Evolutionary conservation across 2,113 vertebrate species (phyloP), one percentile per base, ranked within the genome.

Genomic region (Myotis lucifugus): DNA sequence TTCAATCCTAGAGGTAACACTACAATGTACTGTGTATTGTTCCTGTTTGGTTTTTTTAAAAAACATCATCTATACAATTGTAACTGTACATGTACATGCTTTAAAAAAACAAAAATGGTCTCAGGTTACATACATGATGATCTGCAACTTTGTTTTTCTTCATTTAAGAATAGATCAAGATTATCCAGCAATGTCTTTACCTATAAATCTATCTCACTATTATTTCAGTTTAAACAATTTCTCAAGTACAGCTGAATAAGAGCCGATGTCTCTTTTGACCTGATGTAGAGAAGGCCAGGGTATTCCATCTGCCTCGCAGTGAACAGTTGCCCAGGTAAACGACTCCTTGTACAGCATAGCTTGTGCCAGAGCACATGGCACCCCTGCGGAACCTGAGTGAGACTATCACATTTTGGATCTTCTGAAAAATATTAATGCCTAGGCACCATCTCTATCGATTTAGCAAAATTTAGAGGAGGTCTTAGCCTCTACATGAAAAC

Each of bases 361-460:
- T 79, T 82, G 19, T 82, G 27, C 3, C 10, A 42, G 27, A 64
- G 54, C 2, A 6, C 27, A 73, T 18, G 5, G 37, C 27, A 19
- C 4, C 29, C 10, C 64, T 48, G 3, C 0, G 3, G 83, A 2
- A 54, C 23, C 25, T 29, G 25, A n/a, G 23, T 10, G 3, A 77
- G 14, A 27, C 34, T 25, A 25, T 52, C 13, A 81, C 42, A 61
- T n/a, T 73, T 83, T 66, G 27, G n/a, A 59, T 88, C 19, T 74
- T 92, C 42, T 81, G 76, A 90, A 92, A 85, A 66, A 76, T 40
- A 81, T 46, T 50, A 15, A 85, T 32, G 61, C 69, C 14, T 40
- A 6, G 25, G 59, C 10, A 6, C n/a, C 27, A 10, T 72, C 23
- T 59, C n/a, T 29, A 48, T 13, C 48, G 32, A 50, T 12, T 79